phyloP scores from a whole-genome alignment of 2,797 vertebrate species.

The Capromys pilorides region DNA sequence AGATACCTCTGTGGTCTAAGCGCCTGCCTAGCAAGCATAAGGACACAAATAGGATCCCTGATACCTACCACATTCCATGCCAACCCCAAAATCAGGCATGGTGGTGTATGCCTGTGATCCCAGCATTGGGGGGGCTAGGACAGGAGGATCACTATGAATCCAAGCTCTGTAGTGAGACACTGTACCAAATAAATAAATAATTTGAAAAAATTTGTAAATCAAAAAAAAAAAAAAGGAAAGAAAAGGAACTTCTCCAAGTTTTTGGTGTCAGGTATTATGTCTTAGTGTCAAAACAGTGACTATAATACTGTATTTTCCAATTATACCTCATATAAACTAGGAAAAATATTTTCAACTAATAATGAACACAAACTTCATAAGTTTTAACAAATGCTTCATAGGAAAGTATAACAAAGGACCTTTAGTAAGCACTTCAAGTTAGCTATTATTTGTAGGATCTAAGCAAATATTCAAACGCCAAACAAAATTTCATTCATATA shows the following conservation, averaged over 20 bases:
- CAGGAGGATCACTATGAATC: too few species aligned
- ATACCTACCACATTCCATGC: too few species aligned
- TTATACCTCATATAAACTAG: background rate
- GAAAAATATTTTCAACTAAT: background rate
- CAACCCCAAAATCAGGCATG: too few species aligned
- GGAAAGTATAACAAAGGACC: background rate
- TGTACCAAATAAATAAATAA: too few species aligned
- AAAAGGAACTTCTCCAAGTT: background rate
- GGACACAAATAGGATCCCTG: too few species aligned
- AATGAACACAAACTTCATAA: background rate
- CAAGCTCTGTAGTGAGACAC: too few species aligned
- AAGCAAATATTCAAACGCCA: conserved; percentile 14
- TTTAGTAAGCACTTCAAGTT: background rate
- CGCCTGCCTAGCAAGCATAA: too few species aligned
- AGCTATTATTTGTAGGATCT: background rate
- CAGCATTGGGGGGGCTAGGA: too few species aligned
- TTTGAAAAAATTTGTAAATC: too few species aligned
- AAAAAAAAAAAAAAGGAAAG: background rate
- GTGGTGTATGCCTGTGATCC: too few species aligned
- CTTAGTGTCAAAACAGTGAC: background rate
- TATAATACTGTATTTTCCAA: background rate
- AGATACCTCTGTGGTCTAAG: too few species aligned
- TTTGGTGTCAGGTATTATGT: background rate
- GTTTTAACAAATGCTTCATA: background rate
- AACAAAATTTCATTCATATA: background rate